Conservation (phyloP, 2,113 vertebrate species). For the Anolis carolinensis region DNA sequence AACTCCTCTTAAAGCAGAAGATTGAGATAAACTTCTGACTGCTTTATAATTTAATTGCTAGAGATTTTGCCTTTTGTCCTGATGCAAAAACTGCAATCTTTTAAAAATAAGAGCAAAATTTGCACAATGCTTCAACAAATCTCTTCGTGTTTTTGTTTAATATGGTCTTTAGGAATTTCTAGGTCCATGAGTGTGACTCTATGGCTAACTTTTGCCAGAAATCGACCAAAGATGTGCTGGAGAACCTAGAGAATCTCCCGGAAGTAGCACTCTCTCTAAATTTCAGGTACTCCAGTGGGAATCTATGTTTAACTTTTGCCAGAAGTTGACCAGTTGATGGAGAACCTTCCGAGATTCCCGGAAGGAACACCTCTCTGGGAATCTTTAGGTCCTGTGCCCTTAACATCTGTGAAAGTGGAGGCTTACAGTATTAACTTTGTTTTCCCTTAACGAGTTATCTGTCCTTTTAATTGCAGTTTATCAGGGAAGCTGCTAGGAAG, state of each 20-base stretch:
- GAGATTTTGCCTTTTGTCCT: background rate
- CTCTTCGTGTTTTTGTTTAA: background rate
- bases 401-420: too few species aligned
- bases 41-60: background rate
- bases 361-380: too few species aligned
- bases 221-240: too few species aligned
- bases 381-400: too few species aligned
- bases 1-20: background rate
- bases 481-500: background rate
- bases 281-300: too few species aligned
- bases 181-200: too few species aligned
- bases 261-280: too few species aligned
- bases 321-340: too few species aligned
- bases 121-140: slow-evolving; percentile 14
- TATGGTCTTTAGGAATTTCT: background rate
- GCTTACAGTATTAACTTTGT: background rate
- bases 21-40: background rate
- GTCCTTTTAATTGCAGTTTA: background rate
- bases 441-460: background rate
- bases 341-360: too few species aligned
- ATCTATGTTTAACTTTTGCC: too few species aligned
- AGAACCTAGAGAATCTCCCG: too few species aligned
- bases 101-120: background rate
- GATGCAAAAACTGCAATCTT: background rate
- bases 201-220: too few species aligned